Percentiles rank a stretch among this genome's conserved stretches.
These are phyloP conservation scores for Phyllotis vaccarum DNA, from an alignment of 2,797 vertebrate species.

Conservation along the genomic window DNA sequence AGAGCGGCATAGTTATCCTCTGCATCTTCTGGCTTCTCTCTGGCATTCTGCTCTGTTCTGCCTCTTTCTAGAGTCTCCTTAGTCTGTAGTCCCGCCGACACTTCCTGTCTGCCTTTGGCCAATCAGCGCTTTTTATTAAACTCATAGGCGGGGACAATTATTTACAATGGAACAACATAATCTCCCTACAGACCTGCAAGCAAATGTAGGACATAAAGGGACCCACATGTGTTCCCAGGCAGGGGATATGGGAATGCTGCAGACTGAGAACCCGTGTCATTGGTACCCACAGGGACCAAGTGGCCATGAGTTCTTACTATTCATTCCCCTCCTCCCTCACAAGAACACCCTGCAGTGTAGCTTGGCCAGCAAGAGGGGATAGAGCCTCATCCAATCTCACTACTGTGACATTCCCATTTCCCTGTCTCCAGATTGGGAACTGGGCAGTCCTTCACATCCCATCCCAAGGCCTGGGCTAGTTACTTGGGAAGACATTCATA, in stretches of 20 bases:
- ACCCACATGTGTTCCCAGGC: not conserved
- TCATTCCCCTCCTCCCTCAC: not conserved
- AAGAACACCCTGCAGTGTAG: not conserved
- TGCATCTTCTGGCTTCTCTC: too few species aligned
- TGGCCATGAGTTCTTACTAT: accelerated
- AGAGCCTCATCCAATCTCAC: not conserved
- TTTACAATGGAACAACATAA: too few species aligned
- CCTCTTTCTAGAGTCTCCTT: too few species aligned
- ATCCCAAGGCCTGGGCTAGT: not conserved
- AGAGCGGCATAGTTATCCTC: too few species aligned
- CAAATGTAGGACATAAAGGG: not conserved
- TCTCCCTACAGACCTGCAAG: too few species aligned
- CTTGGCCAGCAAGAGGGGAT: not conserved
- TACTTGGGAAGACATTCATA: not conserved
- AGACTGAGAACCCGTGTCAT: not conserved
- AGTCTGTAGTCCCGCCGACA: too few species aligned
- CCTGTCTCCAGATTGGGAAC: not conserved
- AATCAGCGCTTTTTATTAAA: too few species aligned
- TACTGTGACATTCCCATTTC: not conserved
- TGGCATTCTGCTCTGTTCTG: too few species aligned
- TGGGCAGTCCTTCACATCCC: not conserved
- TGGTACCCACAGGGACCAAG: not conserved
- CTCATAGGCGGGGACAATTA: too few species aligned
- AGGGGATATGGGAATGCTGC: not conserved
- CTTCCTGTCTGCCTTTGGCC: too few species aligned